Conservation (phyloP, 2,888 invertebrate species). For the Ectobius pallidus region DNA sequence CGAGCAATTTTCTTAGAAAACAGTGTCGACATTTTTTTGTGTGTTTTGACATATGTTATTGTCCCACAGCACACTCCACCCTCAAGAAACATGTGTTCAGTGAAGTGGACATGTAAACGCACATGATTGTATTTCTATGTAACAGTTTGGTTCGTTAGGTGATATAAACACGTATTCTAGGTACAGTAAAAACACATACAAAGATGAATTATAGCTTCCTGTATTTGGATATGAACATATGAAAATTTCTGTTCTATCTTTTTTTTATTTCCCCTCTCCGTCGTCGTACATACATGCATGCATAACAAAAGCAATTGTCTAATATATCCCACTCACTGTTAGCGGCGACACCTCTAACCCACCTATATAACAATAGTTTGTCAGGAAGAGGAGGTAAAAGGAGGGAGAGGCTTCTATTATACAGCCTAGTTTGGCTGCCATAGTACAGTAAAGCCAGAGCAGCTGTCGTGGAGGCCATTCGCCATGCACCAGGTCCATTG, state of each 20-base stretch:
- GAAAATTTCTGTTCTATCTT: not conserved
- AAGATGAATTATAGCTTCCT: slow-evolving; percentile 8
- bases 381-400: not conserved
- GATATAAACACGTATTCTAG: too few species aligned
- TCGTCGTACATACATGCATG: too few species aligned
- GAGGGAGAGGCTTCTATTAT: slow-evolving; percentile 3
- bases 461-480: slow-evolving; percentile 11
- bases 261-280: too few species aligned
- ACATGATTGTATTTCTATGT: not conserved
- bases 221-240: slow-evolving; percentile 6
- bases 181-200: slow-evolving; percentile 13
- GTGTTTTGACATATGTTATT: too few species aligned
- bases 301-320: slow-evolving; percentile 11
- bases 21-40: too few species aligned
- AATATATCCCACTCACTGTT: not conserved
- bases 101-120: not conserved
- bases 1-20: too few species aligned
- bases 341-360: not conserved
- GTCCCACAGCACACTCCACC: too few species aligned
- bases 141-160: not conserved
- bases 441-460: not conserved
- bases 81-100: too few species aligned
- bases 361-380: slow-evolving; percentile 10
- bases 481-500: slow-evolving; percentile 2
- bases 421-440: slow-evolving; percentile 9